These are phyloP conservation scores for Scaptomyza montana DNA, from an alignment of 1,140 invertebrate species.

Conservation along the genomic window DNA sequence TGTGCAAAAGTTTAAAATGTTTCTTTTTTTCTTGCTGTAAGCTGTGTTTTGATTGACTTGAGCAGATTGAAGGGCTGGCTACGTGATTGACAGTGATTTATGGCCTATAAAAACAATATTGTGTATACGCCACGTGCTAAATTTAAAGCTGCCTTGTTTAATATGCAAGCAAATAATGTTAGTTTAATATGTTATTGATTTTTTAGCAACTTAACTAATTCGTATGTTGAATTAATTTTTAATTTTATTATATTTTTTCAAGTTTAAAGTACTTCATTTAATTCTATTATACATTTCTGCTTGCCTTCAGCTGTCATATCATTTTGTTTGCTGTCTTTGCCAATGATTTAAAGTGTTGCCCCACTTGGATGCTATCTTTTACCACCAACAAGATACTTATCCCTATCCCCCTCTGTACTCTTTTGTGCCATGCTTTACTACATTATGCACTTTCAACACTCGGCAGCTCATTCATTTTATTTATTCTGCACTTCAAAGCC, in stretches of 20 bases:
- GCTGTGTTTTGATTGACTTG: slow-evolving; percentile 60
- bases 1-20: slow-evolving; percentile 50
- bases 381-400: slow-evolving; percentile 1
- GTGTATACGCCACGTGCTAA: slow-evolving; percentile 24
- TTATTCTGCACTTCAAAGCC: slow-evolving; percentile 80
- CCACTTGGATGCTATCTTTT: neutral
- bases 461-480: slow-evolving; percentile 76
- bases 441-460: slow-evolving; percentile 76
- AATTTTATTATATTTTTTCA: no score
- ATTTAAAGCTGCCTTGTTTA: no score
- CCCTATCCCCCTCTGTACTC: neutral
- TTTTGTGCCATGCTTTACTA: slow-evolving; percentile 44
- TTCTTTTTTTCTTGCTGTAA: neutral
- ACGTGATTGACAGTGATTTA: slow-evolving; percentile 74
- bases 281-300: neutral
- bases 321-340: slow-evolving; percentile 2
- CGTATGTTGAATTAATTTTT: neutral
- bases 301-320: neutral
- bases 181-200: neutral
- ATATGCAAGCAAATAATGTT: no score
- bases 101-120: slow-evolving; percentile 48
- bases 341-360: slow-evolving; percentile 42
- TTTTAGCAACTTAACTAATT: neutral
- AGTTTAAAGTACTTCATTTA: neutral
- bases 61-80: slow-evolving; percentile 62